A percentile compares a stretch with the other conserved stretches of the same genome.
Conservation (phyloP, 92 coral and sea anemone genomes). For the Paragorgia papillata region DNA sequence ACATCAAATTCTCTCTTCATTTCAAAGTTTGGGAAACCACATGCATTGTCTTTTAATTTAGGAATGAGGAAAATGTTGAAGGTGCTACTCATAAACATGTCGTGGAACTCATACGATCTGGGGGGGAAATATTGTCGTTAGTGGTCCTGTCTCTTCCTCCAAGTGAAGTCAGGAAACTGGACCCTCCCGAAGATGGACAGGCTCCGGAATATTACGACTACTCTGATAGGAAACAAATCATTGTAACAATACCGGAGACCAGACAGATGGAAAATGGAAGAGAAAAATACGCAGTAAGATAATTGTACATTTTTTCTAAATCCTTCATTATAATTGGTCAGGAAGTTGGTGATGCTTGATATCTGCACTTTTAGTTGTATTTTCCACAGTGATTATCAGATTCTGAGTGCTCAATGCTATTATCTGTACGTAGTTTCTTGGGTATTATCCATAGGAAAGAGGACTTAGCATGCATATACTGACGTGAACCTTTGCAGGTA, state of each 20-base stretch:
- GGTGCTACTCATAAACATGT: constrained; percentile 98
- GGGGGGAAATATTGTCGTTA: constrained; percentile 73
- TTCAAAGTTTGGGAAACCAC: no score
- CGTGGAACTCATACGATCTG: constrained; percentile 81
- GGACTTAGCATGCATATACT: no score
- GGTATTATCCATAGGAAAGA: no score
- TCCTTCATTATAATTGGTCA: no score
- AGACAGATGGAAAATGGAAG: constrained; percentile 81
- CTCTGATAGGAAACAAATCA: constrained; percentile 74
- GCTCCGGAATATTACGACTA: constrained; percentile 93
- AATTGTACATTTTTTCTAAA: no score
- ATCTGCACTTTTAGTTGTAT: no score
- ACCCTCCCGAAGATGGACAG: constrained; percentile 82
- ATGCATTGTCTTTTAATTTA: constrained; percentile 30
- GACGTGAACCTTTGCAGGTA: no score
- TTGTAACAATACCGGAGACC: constrained; percentile 88
- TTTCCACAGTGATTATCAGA: no score
- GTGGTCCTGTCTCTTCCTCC: constrained; percentile 89
- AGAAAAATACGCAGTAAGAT: constrained; percentile 79
- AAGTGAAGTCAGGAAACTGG: constrained; percentile 82
- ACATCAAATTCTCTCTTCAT: no score
- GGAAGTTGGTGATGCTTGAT: no score
- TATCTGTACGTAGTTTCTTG: no score
- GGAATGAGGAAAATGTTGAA: constrained; percentile 95
- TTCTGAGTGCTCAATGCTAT: no score